Percentiles rank a stretch among this genome's conserved stretches.
Conservation (phyloP, 1,140 invertebrate species). For the Maconellicoccus hirsutus region DNA sequence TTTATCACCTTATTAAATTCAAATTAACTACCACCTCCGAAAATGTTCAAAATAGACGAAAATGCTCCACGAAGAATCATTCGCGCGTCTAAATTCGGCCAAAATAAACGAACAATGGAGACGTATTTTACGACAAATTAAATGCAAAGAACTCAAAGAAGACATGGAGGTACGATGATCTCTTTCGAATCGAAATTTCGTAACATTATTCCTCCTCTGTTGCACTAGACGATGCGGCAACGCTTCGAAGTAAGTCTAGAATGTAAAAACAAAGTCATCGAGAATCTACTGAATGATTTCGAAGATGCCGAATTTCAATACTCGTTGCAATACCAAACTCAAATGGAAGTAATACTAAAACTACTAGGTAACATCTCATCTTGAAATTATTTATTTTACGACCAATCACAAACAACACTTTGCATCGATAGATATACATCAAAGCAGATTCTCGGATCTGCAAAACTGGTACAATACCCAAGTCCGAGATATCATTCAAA, state of each 20-base stretch:
- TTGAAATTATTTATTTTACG: no score
- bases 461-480: neutral
- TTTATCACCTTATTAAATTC: no score
- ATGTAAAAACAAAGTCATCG: slow-evolving; percentile 51
- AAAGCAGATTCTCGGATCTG: neutral
- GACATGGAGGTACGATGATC: slow-evolving; percentile 43
- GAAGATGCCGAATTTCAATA: slow-evolving; percentile 58
- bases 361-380: slow-evolving; percentile 44
- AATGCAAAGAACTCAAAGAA: slow-evolving; percentile 55
- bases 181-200: neutral
- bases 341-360: slow-evolving; percentile 51
- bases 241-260: slow-evolving; percentile 48
- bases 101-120: slow-evolving; percentile 77
- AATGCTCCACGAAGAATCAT: slow-evolving; percentile 62
- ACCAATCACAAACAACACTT: no score
- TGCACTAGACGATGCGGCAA: slow-evolving; percentile 39
- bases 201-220: neutral
- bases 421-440: neutral
- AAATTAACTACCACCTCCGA: no score
- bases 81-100: slow-evolving; percentile 59
- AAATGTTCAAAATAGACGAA: slow-evolving; percentile 46
- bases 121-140: slow-evolving; percentile 55
- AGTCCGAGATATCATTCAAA: neutral
- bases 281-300: slow-evolving; percentile 48
- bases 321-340: slow-evolving; percentile 48